phyloP scores from a whole-genome alignment of 2,888 invertebrate genomes.

The Cryptocheilus praepositus region DNA sequence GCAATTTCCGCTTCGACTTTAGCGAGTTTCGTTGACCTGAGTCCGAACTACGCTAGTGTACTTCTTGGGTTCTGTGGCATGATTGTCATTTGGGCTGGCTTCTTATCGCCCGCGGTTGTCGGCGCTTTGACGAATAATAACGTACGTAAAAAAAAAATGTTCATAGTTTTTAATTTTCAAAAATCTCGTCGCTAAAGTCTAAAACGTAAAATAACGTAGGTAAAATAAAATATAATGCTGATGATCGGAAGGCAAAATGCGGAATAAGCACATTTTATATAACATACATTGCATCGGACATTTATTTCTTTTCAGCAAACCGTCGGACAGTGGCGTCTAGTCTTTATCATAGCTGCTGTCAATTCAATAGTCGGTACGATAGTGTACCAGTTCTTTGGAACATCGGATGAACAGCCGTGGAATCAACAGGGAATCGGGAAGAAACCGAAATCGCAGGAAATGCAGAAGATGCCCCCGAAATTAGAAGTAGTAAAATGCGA shows the following conservation, averaged over 20 bases:
- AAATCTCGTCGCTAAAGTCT: too few species aligned
- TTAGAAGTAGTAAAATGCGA: conserved; percentile 10
- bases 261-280: too few species aligned
- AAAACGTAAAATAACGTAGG: too few species aligned
- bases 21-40: conserved; percentile 82
- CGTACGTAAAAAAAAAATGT: conserved; percentile 74
- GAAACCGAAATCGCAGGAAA: conserved; percentile 49
- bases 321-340: conserved; percentile 68
- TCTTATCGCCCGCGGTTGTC: conserved; percentile 80
- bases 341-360: conserved; percentile 67
- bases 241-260: too few species aligned
- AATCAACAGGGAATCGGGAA: conserved; percentile 50
- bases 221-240: too few species aligned
- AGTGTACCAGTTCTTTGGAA: conserved; percentile 62
- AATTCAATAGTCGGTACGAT: conserved; percentile 58
- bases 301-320: conserved; percentile 68
- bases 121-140: conserved; percentile 80
- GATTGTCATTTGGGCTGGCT: conserved; percentile 78
- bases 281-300: too few species aligned
- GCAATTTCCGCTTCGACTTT: conserved; percentile 82
- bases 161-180: too few species aligned
- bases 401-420: conserved; percentile 68
- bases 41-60: conserved; percentile 80
- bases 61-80: conserved; percentile 80
- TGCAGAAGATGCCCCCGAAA: conserved; percentile 40